Percentiles rank a stretch among this genome's conserved stretches.
phyloP scores from a whole-genome alignment of 2,888 invertebrate genomes.

The Stramonita haemastoma region DNA sequence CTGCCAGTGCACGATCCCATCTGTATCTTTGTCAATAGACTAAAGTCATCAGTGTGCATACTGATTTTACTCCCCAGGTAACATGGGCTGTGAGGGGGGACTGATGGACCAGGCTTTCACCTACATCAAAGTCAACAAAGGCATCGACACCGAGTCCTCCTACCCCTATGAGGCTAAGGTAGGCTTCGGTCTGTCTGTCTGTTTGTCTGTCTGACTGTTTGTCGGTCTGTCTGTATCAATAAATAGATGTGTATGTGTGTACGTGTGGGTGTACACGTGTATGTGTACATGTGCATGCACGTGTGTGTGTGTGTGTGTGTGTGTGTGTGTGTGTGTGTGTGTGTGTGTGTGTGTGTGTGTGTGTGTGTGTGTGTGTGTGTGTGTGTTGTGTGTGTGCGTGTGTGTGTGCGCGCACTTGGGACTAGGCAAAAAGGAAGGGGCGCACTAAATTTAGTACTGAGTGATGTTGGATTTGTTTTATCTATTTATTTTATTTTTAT shows the following conservation, averaged over 20 bases:
- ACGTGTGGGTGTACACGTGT: background rate
- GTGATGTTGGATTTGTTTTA: no score
- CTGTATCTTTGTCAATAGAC: no score
- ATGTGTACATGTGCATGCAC: background rate
- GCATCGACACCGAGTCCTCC: constrained; percentile 91
- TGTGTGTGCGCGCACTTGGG: background rate
- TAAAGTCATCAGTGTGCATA: background rate
- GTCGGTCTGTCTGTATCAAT: no score
- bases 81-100: constrained; percentile 72
- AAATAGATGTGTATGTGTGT: background rate
- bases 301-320: background rate
- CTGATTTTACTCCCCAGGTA: constrained; percentile 57
- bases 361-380: constrained; percentile 12
- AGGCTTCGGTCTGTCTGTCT: no score
- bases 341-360: constrained; percentile 8
- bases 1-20: no score
- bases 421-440: no score
- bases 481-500: no score
- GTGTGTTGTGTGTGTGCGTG: background rate
- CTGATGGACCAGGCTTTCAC: constrained; percentile 72
- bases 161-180: constrained; percentile 85
- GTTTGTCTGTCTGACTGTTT: no score
- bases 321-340: background rate
- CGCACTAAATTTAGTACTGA: no score
- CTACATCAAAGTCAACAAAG: constrained; percentile 79